Base-by-base conservation (phyloP, 2,113 vertebrate species). In the Plecturocebus donacophilus region DNA sequence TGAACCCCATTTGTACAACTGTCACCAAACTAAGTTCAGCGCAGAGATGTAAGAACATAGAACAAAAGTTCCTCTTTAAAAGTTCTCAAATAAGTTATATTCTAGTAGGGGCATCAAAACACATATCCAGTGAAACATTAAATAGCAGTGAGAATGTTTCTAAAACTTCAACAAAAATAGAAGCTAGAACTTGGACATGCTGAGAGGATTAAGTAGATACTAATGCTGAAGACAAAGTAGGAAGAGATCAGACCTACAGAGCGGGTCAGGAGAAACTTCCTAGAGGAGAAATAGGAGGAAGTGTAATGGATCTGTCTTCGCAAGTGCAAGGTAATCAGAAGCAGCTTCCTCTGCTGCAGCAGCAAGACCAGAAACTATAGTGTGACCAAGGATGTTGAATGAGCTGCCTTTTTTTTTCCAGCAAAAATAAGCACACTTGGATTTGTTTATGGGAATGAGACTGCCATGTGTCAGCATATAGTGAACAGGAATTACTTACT, bases 221-320 rank as follows among this genome's bases (percentile, higher is more conserved):
- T 40, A n/a, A 16, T 23, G 8, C 32, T n/a, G 14, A 30, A 8
- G 23, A 8, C 0, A 8, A 3, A 14, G 8, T 0, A 58, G 42
- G 71, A 16, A 32, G 61, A 68, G 4, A 25, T 19, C 8, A 17
- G 61, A 40, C 10, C 52, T 35, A 2, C 5, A 3, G 56, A 54
- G 30, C 19, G 21, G 66, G 25, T 77, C n/a, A 5, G 2, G 40
- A 7, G 6, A 83, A 71, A 20, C 38, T 45, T 71, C 11, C 40
- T 23, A 47, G 75, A 80, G 54, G 12, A 87, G 64, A 83, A n/a
- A 35, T 7, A 10, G 45, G 61, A 35, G 66, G 9, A 32, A 32
- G 1, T 35, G 7, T 75, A 20, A 30, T 12, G 58, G 5, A 2
- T 19, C 27, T 19, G 68, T 21, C 54, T 64, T 71, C 35, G 38